Base-by-base conservation (phyloP, 2,797 vertebrate genomes). In the Pteropus rufus region DNA sequence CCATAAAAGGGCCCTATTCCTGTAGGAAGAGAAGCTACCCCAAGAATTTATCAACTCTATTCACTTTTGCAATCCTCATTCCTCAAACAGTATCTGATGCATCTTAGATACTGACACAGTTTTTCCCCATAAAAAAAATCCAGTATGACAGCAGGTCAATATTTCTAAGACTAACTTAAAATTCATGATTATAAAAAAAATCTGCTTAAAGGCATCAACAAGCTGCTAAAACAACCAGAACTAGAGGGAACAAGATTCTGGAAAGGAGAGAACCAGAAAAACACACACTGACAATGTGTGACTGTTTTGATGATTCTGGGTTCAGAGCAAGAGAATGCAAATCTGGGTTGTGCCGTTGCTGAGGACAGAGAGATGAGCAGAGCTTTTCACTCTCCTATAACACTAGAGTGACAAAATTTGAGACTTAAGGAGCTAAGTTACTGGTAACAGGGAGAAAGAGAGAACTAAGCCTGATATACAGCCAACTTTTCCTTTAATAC, bases 211-310 rank as follows among this genome's bases (percentile, higher is more conserved):
- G 41, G 2, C 18, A 70, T 60, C 31, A 60, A 23, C 7, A 91
- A 94, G 34, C 7, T 95, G 12, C 46, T 91, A 14, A 88, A 86
- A 92, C 41, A 91, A 52, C 15, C 52, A 82, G 23, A 96, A 87
- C 29, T 8, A 49, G 41, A 91, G 18, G 11, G 19, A 39, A 82
- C 60, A 56, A 80, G 46, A 90, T n/a, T 92, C 26, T 31, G 14
- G 60, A 87, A 76, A 91, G 34, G 23, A 3, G 3, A 82, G 4
- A 60, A 60, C 29, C 41, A 82, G 75, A 70, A 39, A 88, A 76
- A 70, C 11, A 9, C 10, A 58, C 5, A n/a, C 10, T 70, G 39
- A 89, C 10, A 26, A 9, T 67, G 15, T 65, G 0, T 18, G 76
- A 44, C 7, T 46, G 49, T 82, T 86, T 67, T 64, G 34, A 75